Percentiles rank a stretch among this genome's conserved stretches.
These are phyloP conservation scores for Corapipo altera DNA, from an alignment of 2,113 vertebrate species.

Conservation along the genomic window DNA sequence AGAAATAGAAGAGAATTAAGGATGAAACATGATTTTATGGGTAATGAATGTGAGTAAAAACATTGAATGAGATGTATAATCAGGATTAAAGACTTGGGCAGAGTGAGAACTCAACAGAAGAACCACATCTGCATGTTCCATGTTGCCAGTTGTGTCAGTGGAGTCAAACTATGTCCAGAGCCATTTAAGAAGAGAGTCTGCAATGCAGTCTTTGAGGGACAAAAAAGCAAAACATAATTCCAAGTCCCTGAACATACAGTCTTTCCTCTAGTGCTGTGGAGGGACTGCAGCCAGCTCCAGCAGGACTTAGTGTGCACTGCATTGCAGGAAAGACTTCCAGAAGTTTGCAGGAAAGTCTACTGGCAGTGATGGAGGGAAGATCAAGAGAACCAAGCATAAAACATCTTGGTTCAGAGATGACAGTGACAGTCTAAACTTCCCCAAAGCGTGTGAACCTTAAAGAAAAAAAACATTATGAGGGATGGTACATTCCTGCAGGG, in stretches of 20 bases:
- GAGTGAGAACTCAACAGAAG: background rate
- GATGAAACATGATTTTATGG: background rate
- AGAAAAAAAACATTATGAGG: background rate
- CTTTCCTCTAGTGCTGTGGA: background rate
- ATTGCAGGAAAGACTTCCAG: background rate
- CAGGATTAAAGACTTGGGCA: background rate
- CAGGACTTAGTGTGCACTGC: background rate
- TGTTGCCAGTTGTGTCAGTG: background rate
- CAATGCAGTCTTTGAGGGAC: constrained; percentile 13
- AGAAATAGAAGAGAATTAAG: background rate
- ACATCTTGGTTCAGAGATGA: background rate
- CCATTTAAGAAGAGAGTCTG: background rate
- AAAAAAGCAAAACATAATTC: background rate
- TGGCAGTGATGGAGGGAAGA: background rate
- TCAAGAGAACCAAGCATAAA: background rate
- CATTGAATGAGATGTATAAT: background rate
- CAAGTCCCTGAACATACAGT: background rate
- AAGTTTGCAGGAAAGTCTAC: background rate
- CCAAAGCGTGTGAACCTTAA: background rate
- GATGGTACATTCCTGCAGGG: background rate
- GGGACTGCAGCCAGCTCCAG: background rate
- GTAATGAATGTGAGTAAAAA: background rate
- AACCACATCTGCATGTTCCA: background rate
- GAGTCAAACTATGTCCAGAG: background rate
- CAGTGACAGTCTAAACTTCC: background rate